These are phyloP conservation scores for Lagria hirta DNA, from an alignment of 2,888 invertebrate species.

Conservation along the genomic window DNA sequence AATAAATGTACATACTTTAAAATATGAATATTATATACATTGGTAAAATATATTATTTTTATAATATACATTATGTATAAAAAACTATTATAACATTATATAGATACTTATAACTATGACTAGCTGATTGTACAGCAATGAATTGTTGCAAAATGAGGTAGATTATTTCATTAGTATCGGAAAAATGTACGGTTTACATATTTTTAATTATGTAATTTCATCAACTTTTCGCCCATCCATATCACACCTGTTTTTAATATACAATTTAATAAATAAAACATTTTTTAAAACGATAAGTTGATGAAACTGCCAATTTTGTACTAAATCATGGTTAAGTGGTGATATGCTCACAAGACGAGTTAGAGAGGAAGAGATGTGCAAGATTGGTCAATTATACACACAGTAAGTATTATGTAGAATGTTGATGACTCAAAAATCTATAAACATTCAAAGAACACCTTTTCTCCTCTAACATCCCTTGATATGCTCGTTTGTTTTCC, in stretches of 20 bases:
- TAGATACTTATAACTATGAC: constrained; percentile 53
- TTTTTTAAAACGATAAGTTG: constrained; percentile 15
- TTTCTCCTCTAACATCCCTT: no score
- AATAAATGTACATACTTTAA: constrained; percentile 51
- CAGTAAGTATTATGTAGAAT: no score
- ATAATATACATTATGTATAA: constrained; percentile 36
- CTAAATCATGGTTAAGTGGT: constrained; percentile 28
- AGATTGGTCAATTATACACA: no score
- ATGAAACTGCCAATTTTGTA: constrained; percentile 27
- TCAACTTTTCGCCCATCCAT: constrained; percentile 23
- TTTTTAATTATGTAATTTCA: not conserved
- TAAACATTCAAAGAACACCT: no score
- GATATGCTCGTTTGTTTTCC: no score
- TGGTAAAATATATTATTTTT: constrained; percentile 40
- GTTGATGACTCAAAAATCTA: no score
- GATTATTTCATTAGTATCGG: constrained; percentile 43
- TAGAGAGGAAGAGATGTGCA: constrained; percentile 20
- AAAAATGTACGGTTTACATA: constrained; percentile 7
- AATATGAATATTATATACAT: constrained; percentile 40
- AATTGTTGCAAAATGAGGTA: constrained; percentile 55
- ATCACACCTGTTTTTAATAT: constrained; percentile 22
- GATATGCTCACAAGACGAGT: no score
- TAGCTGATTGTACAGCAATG: constrained; percentile 56
- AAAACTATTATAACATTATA: constrained; percentile 36
- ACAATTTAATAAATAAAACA: constrained; percentile 22